phyloP scores from a whole-genome alignment of 2,888 invertebrate species.

The Crepidodera aurea region DNA sequence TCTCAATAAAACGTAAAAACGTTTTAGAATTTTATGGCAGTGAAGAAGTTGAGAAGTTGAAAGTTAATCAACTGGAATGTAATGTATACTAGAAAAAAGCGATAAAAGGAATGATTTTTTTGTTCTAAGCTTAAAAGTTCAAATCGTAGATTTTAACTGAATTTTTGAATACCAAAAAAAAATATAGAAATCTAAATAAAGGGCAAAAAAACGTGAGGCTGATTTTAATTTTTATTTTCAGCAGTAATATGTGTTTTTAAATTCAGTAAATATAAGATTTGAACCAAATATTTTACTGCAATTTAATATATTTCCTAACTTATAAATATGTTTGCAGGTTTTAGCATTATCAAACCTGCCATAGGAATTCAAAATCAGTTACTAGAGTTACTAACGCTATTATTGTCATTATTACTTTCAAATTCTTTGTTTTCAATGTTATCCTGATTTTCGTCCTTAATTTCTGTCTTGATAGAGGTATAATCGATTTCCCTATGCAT shows the following conservation, averaged over 20 bases:
- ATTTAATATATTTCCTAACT: not conserved
- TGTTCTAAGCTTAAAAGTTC: not conserved
- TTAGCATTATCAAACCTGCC: no score
- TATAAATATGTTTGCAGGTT: not conserved
- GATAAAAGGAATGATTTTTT: slow-evolving; percentile 1
- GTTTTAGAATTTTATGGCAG: slow-evolving; percentile 8
- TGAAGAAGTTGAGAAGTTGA: slow-evolving; percentile 4
- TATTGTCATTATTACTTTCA: slow-evolving; percentile 29
- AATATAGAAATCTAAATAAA: no score
- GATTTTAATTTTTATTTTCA: not conserved
- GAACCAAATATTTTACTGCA: not conserved
- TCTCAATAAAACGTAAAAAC: not conserved
- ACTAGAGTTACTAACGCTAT: slow-evolving; percentile 25
- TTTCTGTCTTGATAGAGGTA: slow-evolving; percentile 55
- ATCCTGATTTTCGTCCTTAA: slow-evolving; percentile 48
- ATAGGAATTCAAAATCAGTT: not conserved
- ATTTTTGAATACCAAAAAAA: no score
- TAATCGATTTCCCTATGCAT: slow-evolving; percentile 72
- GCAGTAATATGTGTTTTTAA: not conserved
- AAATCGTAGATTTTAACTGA: not conserved
- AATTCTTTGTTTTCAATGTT: slow-evolving; percentile 33
- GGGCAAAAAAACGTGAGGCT: no score
- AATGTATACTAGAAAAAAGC: not conserved
- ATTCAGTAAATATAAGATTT: no score
- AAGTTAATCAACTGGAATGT: slow-evolving; percentile 7